Evolutionary conservation across 2,888 invertebrate genomes (phyloP).

Genomic region (Volucella inflata): DNA sequence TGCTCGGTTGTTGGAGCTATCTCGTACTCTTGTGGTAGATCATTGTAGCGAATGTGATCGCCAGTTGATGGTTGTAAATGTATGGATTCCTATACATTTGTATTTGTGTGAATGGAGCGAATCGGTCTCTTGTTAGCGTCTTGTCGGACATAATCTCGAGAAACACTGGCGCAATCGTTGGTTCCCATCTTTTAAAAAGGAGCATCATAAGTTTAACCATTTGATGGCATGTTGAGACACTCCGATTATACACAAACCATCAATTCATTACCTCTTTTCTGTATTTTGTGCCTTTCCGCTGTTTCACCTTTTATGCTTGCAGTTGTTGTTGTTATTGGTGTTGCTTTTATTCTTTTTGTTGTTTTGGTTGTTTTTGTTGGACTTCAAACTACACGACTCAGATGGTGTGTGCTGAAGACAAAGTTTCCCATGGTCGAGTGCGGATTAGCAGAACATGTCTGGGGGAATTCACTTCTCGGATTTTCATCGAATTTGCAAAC

Average conservation of each 20-base stretch:
- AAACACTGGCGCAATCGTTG: constrained; percentile 72
- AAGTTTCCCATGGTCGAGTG: constrained; percentile 69
- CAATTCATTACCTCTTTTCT: constrained; percentile 75
- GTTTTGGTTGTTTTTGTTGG: constrained; percentile 22
- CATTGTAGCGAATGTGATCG: constrained; percentile 8
- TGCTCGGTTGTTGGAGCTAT: background rate
- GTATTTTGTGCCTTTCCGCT: constrained; percentile 67
- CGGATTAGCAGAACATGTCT: constrained; percentile 49
- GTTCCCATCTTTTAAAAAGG: constrained; percentile 75
- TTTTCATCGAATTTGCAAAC: no score
- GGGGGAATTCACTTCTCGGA: constrained; percentile 44
- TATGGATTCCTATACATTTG: background rate
- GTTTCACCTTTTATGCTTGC: constrained; percentile 64
- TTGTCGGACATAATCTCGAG: constrained; percentile 74
- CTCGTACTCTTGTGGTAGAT: constrained; percentile 7
- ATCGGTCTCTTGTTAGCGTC: constrained; percentile 74
- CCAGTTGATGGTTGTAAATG: background rate
- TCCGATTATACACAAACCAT: constrained; percentile 76
- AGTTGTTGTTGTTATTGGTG: no score
- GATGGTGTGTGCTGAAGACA: constrained; percentile 54
- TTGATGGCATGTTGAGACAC: constrained; percentile 76
- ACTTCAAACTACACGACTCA: constrained; percentile 47
- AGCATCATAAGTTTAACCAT: constrained; percentile 76
- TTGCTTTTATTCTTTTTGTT: no score
- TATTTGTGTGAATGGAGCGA: constrained; percentile 42